These are phyloP conservation scores for Gopherus flavomarginatus DNA, from an alignment of 2,113 vertebrate genomes.

Conservation along the genomic window DNA sequence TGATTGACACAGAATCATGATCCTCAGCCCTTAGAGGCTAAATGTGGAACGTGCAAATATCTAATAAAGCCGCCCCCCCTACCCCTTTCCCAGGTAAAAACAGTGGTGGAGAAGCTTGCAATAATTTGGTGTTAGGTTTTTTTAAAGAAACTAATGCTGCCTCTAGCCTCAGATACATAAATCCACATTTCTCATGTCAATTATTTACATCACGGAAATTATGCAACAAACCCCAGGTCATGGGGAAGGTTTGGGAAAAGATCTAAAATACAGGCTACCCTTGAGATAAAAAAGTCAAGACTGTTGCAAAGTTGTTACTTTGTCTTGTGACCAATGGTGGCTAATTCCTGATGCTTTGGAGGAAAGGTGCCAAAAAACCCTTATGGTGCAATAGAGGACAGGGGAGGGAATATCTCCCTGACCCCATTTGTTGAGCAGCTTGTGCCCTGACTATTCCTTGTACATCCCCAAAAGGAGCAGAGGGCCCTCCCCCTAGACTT, in stretches of 20 bases:
- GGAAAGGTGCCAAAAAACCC: neutral
- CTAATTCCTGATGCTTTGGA: neutral
- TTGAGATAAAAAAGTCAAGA: neutral
- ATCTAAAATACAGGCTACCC: neutral
- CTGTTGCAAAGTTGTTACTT: neutral
- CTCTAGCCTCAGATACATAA: neutral
- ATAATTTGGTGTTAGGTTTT: rapidly evolving
- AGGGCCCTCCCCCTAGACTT: neutral
- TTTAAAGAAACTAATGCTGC: neutral
- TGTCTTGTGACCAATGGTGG: neutral
- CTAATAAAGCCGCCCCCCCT: neutral
- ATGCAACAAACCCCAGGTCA: neutral
- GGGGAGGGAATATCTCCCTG: neutral
- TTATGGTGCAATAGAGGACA: neutral
- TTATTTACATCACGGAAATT: neutral
- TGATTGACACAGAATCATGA: rapidly evolving
- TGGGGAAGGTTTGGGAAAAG: neutral
- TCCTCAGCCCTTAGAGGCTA: neutral
- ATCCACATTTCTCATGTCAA: neutral
- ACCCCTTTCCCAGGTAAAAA: neutral
- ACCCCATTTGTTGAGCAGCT: neutral
- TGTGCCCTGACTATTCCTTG: neutral
- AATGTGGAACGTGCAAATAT: rapidly evolving
- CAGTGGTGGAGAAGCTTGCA: neutral
- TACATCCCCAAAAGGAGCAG: neutral